phyloP scores from a whole-genome alignment of 2,888 invertebrate genomes.

The Amphipyra tragopoginis region DNA sequence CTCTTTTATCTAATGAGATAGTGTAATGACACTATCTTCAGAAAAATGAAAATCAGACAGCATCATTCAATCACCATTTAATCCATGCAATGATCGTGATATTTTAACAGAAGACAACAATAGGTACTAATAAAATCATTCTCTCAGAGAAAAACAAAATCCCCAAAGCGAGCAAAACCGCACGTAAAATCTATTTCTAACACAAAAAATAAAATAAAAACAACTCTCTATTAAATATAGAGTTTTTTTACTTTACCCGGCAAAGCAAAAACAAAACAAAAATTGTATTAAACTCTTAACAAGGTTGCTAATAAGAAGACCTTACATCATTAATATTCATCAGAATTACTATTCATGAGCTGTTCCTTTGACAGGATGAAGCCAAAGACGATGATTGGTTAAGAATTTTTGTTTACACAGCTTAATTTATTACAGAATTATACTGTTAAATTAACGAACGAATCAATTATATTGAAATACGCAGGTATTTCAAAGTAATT shows the following conservation, averaged over 20 bases:
- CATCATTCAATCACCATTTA: no score
- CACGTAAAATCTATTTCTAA: constrained; percentile 2
- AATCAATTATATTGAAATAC: constrained; percentile 14
- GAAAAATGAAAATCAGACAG: no score
- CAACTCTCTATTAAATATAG: constrained; percentile 12
- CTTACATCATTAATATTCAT: constrained; percentile 55
- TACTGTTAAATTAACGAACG: constrained; percentile 20
- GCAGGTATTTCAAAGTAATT: not conserved
- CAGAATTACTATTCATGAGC: constrained; percentile 49
- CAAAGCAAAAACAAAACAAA: constrained; percentile 25
- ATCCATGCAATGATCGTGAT: no score
- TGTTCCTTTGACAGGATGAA: constrained; percentile 30
- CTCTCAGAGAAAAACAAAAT: not conserved
- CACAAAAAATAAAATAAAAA: constrained; percentile 17
- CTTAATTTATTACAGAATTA: constrained; percentile 17
- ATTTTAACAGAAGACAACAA: not conserved
- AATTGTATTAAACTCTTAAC: constrained; percentile 48
- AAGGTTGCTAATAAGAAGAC: constrained; percentile 44
- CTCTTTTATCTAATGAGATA: no score
- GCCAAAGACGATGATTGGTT: constrained; percentile 37
- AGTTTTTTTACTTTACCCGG: no score
- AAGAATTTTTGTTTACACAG: constrained; percentile 9
- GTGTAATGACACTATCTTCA: no score
- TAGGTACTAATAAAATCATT: not conserved
- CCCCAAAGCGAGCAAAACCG: not conserved